Evolutionary conservation across 2,888 invertebrate genomes (phyloP), one percentile per base, ranked within the genome.

Genomic region (Leuctra nigra): DNA sequence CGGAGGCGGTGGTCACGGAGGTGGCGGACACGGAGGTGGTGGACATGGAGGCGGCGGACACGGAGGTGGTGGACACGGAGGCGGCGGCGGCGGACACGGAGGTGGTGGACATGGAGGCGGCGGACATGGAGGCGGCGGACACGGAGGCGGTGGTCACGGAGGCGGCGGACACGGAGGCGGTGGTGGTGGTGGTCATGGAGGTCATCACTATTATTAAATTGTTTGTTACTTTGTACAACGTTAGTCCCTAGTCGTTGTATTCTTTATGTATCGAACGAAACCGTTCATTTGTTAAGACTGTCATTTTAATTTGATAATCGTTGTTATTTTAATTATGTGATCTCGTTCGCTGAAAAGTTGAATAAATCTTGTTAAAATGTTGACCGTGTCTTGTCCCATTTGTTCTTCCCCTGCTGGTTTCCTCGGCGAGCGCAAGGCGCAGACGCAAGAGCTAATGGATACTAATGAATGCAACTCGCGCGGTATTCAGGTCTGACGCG

Each of bases 31-130:
- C 1, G 53, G 24, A 9, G 53, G 25, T n/a, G 39, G 53, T 7
- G 24, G 39, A 24, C 20, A 24, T n/a, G 39, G 53, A 2, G 9
- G 1, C 16, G 39, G 39, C 13, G 50, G 35, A 29, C 20, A 33
- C 16, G 35, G 33, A 1, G 35, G 50, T 1, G 33, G 50, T 16
- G 24, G 1, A 6, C 18, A 33, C 11, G 50, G 50, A 50, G 35
- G 33, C 11, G 14, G 47, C 4, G 47, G 23, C 1, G 13, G 20
- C 23, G 24, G 47, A 14, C 24, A 25, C 22, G 47, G 47, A 2
- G 47, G 47, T 13, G 47, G 47, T 20, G 23, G 47, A 4, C 23
- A 25, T 22, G 23, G 47, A 22, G 52, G 25, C 33, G 52, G 52
- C 20, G 36, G 33, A 25, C 33, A 48, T 18, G 16, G 33, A 48